Evolutionary conservation across 2,888 invertebrate genomes (phyloP).

Genomic region (Thereva unica): DNA sequence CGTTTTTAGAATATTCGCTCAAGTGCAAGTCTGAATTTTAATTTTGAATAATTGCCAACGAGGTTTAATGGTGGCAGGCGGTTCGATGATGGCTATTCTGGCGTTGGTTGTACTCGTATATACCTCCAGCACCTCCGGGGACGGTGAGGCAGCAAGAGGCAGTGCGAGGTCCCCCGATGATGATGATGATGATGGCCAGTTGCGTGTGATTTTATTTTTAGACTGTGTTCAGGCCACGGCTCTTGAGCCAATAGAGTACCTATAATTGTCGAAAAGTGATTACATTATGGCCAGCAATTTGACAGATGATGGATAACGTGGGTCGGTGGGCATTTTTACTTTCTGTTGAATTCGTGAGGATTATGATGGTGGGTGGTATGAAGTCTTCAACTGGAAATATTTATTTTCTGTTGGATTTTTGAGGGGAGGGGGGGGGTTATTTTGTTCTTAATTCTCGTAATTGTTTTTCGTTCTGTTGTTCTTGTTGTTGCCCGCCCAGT

Average conservation of each 20-base stretch:
- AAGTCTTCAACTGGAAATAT: slow-evolving; percentile 15
- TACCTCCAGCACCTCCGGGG: too few relatives aligned
- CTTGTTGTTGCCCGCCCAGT: too few relatives aligned
- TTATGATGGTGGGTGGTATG: slow-evolving; percentile 21
- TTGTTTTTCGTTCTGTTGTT: background rate
- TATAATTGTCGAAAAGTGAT: slow-evolving; percentile 32
- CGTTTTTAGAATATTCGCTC: slow-evolving; percentile 25
- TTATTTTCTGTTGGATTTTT: slow-evolving; percentile 20
- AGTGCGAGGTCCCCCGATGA: too few relatives aligned
- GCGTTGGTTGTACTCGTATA: too few relatives aligned
- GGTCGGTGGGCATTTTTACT: slow-evolving; percentile 17
- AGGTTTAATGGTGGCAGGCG: slow-evolving; percentile 18
- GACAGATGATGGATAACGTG: slow-evolving; percentile 31
- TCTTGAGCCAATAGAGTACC: slow-evolving; percentile 1
- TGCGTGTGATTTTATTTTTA: slow-evolving; percentile 10
- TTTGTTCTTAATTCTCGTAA: slow-evolving; percentile 3
- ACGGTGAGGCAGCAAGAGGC: too few relatives aligned
- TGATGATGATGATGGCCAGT: slow-evolving; percentile 1
- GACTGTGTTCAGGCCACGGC: too few relatives aligned
- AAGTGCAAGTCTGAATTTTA: slow-evolving; percentile 28
- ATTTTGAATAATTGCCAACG: slow-evolving; percentile 29
- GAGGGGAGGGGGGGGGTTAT: background rate
- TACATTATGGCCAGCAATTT: slow-evolving; percentile 26
- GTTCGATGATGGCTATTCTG: too few relatives aligned
- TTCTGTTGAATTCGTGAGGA: background rate